Conservation (phyloP, 2,888 invertebrate species). For the Melanotus villosus region DNA sequence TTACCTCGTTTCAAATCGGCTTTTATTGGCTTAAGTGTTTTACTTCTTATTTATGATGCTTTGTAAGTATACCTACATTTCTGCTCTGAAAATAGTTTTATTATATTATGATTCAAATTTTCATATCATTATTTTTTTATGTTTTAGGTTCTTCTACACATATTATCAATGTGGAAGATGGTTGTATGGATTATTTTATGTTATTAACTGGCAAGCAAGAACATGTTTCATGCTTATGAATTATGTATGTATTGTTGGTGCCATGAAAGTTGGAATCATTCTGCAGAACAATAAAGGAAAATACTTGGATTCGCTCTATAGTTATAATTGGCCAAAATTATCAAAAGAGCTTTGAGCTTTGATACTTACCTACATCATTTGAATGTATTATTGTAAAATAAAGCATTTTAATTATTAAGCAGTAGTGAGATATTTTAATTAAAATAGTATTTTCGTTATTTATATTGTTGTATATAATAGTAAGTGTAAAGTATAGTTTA, state of each 20-base stretch:
- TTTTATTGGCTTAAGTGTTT: slow-evolving; percentile 30
- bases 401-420: too few species aligned
- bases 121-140: background rate
- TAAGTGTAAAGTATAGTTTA: too few species aligned
- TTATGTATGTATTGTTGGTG: slow-evolving; percentile 24
- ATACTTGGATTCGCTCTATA: background rate
- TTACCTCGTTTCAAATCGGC: slow-evolving; percentile 43
- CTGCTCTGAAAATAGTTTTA: background rate
- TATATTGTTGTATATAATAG: too few species aligned
- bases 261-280: slow-evolving; percentile 33
- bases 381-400: too few species aligned
- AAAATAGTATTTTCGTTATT: too few species aligned
- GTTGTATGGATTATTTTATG: slow-evolving; percentile 42
- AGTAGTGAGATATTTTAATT: too few species aligned
- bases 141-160: slow-evolving; percentile 44
- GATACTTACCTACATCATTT: too few species aligned
- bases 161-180: slow-evolving; percentile 44
- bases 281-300: slow-evolving; percentile 20
- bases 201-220: slow-evolving; percentile 41
- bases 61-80: slow-evolving; percentile 38
- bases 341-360: slow-evolving; percentile 1
- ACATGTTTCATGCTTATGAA: slow-evolving; percentile 20
- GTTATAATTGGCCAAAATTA: background rate
- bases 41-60: slow-evolving; percentile 36
- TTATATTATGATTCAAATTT: background rate